Evolutionary conservation across 1,140 invertebrate species (phyloP).

Genomic region (Drosophila yakuba): DNA sequence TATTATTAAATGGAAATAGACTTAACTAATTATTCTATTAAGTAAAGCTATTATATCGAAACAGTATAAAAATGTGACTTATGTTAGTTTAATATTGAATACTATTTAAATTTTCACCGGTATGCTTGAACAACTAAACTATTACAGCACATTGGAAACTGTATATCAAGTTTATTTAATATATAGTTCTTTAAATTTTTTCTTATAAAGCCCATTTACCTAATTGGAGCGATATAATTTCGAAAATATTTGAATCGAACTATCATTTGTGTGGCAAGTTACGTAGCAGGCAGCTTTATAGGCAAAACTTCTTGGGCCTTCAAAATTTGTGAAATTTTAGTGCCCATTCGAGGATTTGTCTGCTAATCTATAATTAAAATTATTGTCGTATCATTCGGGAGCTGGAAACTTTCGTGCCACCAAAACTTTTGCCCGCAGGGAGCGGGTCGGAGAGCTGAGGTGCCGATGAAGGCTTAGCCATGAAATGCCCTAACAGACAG

Average conservation of each 20-base stretch:
- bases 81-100: no score
- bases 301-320: background rate
- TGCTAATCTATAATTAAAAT: constrained; percentile 77
- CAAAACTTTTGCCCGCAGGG: constrained; percentile 30
- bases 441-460: background rate
- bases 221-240: no score
- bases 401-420: constrained; percentile 42
- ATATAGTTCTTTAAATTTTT: no score
- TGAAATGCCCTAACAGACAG: constrained; percentile 66
- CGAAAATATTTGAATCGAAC: background rate
- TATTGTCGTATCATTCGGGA: constrained; percentile 76
- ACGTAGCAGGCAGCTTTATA: background rate
- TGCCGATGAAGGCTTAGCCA: constrained; percentile 39
- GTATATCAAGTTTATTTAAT: background rate
- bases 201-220: no score
- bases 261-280: no score
- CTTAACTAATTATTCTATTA: no score
- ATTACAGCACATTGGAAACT: no score
- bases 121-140: no score
- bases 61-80: no score
- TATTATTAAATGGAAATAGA: background rate
- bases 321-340: constrained; percentile 59
- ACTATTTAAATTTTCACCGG: no score
- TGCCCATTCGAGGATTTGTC: constrained; percentile 55
- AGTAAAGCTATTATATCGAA: no score